A percentile compares a stretch with the other conserved stretches of the same genome.
Conservation (phyloP, 1,140 invertebrate species). For the Drosophila nannoptera region DNA sequence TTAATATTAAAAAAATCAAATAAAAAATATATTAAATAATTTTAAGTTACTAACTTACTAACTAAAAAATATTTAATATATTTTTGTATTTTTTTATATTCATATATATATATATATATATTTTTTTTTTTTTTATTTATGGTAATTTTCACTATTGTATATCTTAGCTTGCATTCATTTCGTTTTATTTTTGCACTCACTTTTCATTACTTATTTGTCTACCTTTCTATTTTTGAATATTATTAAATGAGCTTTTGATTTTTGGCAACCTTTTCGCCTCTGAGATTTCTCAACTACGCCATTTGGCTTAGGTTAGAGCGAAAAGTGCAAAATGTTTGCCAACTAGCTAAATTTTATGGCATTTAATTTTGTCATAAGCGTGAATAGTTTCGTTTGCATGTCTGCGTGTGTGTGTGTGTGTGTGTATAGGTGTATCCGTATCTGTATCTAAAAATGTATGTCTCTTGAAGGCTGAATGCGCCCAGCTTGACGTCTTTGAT, state of each 20-base stretch:
- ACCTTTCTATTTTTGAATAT: constrained; percentile 1
- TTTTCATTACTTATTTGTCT: neutral
- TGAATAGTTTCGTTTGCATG: constrained; percentile 55
- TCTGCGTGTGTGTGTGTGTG: too few species aligned
- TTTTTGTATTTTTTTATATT: neutral
- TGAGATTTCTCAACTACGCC: constrained; percentile 65
- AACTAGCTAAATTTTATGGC: constrained; percentile 66
- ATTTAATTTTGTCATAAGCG: constrained; percentile 72
- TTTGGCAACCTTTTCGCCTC: constrained; percentile 26
- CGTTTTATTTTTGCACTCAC: neutral
- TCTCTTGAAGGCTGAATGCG: constrained; percentile 53
- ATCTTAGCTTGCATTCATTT: too few species aligned
- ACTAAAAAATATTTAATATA: neutral
- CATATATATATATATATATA: too few species aligned
- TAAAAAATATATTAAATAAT: too few species aligned
- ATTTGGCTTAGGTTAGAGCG: constrained; percentile 49
- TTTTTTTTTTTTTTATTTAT: neutral
- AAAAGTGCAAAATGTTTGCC: constrained; percentile 68
- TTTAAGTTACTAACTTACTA: too few species aligned
- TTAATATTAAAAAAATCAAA: too few species aligned
- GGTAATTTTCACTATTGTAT: constrained; percentile 19
- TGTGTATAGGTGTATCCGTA: constrained; percentile 9
- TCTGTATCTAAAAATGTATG: constrained; percentile 40
- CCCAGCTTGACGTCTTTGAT: constrained; percentile 60
- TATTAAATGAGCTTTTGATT: constrained; percentile 27